A percentile compares a stretch with the other conserved stretches of the same genome.
Conservation (phyloP, 2,797 vertebrate species). For the Argentina silus region DNA sequence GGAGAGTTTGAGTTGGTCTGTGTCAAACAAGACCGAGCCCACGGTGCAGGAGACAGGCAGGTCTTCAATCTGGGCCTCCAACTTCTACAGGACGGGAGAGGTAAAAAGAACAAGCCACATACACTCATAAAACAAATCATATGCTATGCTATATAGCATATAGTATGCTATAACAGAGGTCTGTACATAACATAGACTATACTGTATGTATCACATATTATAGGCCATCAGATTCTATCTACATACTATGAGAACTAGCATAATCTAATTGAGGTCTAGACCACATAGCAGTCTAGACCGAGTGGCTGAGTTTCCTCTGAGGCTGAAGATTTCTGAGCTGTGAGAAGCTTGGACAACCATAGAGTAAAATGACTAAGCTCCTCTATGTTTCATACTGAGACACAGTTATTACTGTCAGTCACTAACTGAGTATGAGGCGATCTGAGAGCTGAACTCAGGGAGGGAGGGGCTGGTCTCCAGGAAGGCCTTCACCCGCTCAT, state of each 20-base stretch:
- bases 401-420: not conserved
- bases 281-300: too few species aligned
- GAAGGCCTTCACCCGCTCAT: slow-evolving; percentile 81
- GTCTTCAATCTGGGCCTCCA: slow-evolving; percentile 79
- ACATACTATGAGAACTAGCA: too few species aligned
- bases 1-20: slow-evolving; percentile 76
- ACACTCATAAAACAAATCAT: not conserved
- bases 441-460: slow-evolving; percentile 80
- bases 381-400: not conserved
- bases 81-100: slow-evolving; percentile 62
- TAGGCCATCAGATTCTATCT: too few species aligned
- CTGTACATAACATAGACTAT: too few species aligned
- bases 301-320: too few species aligned
- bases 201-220: too few species aligned
- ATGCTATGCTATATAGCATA: not conserved
- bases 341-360: too few species aligned
- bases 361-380: not conserved
- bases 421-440: slow-evolving; percentile 83
- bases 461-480: slow-evolving; percentile 76
- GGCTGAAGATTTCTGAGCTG: too few species aligned
- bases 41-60: slow-evolving; percentile 68
- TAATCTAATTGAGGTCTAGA: too few species aligned
- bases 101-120: slow-evolving; percentile 11
- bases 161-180: too few species aligned
- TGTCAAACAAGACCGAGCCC: slow-evolving; percentile 73